Evolutionary conservation across 2,113 vertebrate species (phyloP), one percentile per base, ranked within the genome.

Genomic region (Egretta garzetta): DNA sequence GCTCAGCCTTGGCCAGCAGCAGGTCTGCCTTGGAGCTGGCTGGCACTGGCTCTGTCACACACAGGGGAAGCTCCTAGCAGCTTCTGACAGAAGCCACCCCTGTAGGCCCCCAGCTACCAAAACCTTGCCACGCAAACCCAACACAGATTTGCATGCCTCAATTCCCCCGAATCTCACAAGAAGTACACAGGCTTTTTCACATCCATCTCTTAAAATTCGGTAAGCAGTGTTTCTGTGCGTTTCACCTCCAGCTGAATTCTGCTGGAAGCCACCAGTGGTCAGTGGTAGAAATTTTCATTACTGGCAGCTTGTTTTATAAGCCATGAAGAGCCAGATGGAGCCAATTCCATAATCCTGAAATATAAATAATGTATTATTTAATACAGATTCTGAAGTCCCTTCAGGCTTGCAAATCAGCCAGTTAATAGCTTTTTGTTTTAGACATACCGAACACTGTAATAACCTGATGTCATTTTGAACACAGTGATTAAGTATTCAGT

Each of bases 281-380:
- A 88, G 67, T 33, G 63, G 50, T 74, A 26, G 28, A 73, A 92
- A 86, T 88, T 73, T 86, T 94, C 56, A 80, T 93, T 64, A 80
- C 47, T 56, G 52, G 39, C 49, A 80, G 43, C 14, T 93, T 86
- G 14, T 70, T 95, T 86, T 73, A 24, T 47, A 71, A 86, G 28
- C 35, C 50, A 70, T 18, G 62, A 74, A 83, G 56, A 82, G 45
- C 37, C 79, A 95, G 55, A 93, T 70, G 63, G 67, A 93, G n/a
- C 41, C 81, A 55, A 59, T 88, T 90, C 58, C 47, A 53, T 68
- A 82, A 86, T 55, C 26, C 55, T 76, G 74, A 80, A 86, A 77
- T 80, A 93, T 75, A 91, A 96, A 94, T 80, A 71, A 82, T 86
- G 15, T 45, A 84, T 85, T 79, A 45, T 79, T 85, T 93, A 79